These are phyloP conservation scores for Larimichthys polyactis DNA, from an alignment of 2,113 vertebrate species.

Conservation along the genomic window DNA sequence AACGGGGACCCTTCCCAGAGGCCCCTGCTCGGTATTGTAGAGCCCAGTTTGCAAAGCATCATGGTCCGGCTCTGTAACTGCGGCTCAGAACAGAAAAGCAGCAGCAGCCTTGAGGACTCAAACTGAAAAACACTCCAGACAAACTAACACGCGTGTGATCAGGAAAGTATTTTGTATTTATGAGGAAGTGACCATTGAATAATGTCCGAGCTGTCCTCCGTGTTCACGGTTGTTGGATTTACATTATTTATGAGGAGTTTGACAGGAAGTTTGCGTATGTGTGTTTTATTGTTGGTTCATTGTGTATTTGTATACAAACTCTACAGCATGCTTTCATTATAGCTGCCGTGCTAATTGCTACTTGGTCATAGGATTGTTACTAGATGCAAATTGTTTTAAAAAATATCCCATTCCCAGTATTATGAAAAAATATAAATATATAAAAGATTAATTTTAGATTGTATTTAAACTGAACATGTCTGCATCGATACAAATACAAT, in stretches of 20 bases:
- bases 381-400: slow-evolving; percentile 84
- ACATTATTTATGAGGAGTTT: slow-evolving; percentile 81
- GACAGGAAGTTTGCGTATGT: slow-evolving; percentile 61
- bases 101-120: slow-evolving; percentile 91
- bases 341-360: slow-evolving; percentile 77
- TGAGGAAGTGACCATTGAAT: slow-evolving; percentile 45
- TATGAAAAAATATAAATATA: slow-evolving; percentile 70
- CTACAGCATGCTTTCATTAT: slow-evolving; percentile 62
- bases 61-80: slow-evolving; percentile 91
- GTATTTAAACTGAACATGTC: slow-evolving; percentile 85
- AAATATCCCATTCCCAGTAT: slow-evolving; percentile 73
- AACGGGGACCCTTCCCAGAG: slow-evolving; percentile 93
- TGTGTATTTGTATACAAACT: slow-evolving; percentile 80
- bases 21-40: slow-evolving; percentile 95
- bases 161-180: slow-evolving; percentile 71
- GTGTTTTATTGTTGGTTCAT: slow-evolving; percentile 75
- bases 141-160: slow-evolving; percentile 48
- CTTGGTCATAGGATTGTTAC: slow-evolving; percentile 75
- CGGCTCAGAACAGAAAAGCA: slow-evolving; percentile 79
- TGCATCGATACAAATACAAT: slow-evolving; percentile 74
- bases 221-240: slow-evolving; percentile 63
- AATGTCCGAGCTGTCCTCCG: slow-evolving; percentile 29
- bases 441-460: slow-evolving; percentile 83
- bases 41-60: slow-evolving; percentile 94
- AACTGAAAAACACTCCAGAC: slow-evolving; percentile 84